Base-by-base conservation (phyloP, 2,797 vertebrate genomes). In the Eospalax fontanierii region DNA sequence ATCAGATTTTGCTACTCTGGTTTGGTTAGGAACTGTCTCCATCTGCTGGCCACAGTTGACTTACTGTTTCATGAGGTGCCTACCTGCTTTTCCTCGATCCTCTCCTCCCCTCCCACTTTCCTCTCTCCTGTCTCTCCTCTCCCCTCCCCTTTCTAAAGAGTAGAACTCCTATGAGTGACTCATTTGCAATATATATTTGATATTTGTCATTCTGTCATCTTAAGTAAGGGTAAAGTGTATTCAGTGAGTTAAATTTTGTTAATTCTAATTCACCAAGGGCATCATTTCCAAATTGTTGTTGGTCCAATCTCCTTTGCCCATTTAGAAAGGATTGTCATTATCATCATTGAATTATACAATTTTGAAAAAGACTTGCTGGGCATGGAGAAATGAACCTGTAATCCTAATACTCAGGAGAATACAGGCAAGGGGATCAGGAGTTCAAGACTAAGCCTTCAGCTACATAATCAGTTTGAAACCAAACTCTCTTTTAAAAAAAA, bases 11-110 rank as follows among this genome's bases (percentile, higher is more conserved):
- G 57, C 22, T 78, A 0, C 43, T 93, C 65, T 82, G 35, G 70
- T 95, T 94, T 91, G 80, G 50, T 95, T 95, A 96, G 94, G 89
- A 93, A 94, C 83, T 93, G 38, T 92, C 97, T 96, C 96, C 97
- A 95, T 46, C 95, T 97, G 68, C 92, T 97, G 97, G 97, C 65
- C 50, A 87, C 38, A 92, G 19, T 87, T 84, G 35, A 82, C 28
- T 82, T 94, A 80, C n/a, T 81, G 50, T 84, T 93, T 87, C 30
- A 16, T 91, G 70, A 4, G 73, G 59, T 1, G 2, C 1, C 5
- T 83, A 35, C 50, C 22, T 24, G 43, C 86, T 46, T 35, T 91
- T 46, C 21, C 12, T 93, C 90, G 85, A 74, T 33, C 93, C 73
- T 11, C 46, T 46, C 11, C 11, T 46, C 46, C 46, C 46, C 46